Conservation (phyloP, 37 sponge, comb jelly and placozoan genomes). For the Amphimedon queenslandica region DNA sequence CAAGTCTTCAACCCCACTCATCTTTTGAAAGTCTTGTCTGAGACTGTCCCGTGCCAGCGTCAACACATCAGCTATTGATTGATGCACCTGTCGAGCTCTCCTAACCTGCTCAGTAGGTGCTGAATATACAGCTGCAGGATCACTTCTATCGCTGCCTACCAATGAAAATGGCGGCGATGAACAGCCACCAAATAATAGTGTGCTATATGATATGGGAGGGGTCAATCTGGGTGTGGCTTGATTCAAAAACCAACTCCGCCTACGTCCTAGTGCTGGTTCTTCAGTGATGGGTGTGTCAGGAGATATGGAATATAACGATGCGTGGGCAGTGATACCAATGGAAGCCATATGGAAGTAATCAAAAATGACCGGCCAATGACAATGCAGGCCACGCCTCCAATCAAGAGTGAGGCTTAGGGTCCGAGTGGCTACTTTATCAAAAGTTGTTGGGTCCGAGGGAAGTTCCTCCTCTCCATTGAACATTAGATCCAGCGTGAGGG, state of each 20-base stretch:
- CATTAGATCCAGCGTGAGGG: slow-evolving; percentile 49
- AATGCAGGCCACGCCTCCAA: slow-evolving; percentile 59
- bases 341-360: slow-evolving; percentile 79
- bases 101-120: slow-evolving; percentile 26
- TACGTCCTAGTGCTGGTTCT: background rate
- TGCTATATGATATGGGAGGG: background rate
- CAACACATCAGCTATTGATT: slow-evolving; percentile 51
- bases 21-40: slow-evolving; percentile 24
- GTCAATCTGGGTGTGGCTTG: background rate
- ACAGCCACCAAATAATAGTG: background rate
- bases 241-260: background rate
- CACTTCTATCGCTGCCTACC: background rate
- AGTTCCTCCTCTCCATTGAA: slow-evolving; percentile 42
- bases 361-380: slow-evolving; percentile 61
- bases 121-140: slow-evolving; percentile 8
- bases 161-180: no score
- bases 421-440: slow-evolving; percentile 32
- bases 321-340: slow-evolving; percentile 72
- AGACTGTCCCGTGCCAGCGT: slow-evolving; percentile 36
- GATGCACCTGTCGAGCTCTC: slow-evolving; percentile 54
- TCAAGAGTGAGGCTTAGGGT: slow-evolving; percentile 34
- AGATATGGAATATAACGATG: slow-evolving; percentile 46
- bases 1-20: slow-evolving; percentile 23
- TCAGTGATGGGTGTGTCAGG: background rate
- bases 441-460: slow-evolving; percentile 30